Evolutionary conservation across 2,797 vertebrate genomes (phyloP).

Genomic region (Ctenosaura bakeri): DNA sequence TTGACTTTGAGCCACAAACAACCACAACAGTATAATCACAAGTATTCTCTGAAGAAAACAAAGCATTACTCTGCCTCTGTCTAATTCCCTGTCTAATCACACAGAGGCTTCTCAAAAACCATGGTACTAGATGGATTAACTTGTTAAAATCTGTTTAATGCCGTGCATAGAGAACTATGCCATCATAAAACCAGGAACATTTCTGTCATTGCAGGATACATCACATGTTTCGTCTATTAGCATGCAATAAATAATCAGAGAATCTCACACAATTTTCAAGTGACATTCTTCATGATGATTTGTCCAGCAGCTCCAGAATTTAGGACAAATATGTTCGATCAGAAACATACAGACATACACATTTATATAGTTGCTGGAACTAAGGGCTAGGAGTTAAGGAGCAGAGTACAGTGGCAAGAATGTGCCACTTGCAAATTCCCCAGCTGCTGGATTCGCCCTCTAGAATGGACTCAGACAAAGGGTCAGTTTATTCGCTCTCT

Average conservation of each 20-base stretch:
- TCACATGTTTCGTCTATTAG: too few species aligned
- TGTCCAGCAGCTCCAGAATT: background rate
- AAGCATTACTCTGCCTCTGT: background rate
- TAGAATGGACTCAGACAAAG: constrained; percentile 61
- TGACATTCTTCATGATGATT: background rate
- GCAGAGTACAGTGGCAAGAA: constrained; percentile 61
- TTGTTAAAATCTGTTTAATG: background rate
- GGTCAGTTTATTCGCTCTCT: constrained; percentile 53
- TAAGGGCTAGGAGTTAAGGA: constrained; percentile 38
- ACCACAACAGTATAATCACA: background rate
- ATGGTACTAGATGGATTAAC: too few species aligned
- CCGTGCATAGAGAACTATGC: background rate
- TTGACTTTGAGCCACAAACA: background rate
- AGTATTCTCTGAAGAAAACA: background rate
- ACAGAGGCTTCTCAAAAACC: background rate
- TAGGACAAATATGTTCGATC: background rate
- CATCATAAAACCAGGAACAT: background rate
- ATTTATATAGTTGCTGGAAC: constrained; percentile 41
- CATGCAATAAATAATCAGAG: background rate
- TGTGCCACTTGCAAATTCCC: constrained; percentile 67
- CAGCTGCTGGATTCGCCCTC: constrained; percentile 64
- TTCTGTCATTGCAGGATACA: background rate
- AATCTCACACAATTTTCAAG: background rate
- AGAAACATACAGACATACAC: background rate
- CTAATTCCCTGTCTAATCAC: too few species aligned